Evolutionary conservation across 35 echinoderm and acorn worm genomes (phyloP).

Genomic region (Ptychodera flava): DNA sequence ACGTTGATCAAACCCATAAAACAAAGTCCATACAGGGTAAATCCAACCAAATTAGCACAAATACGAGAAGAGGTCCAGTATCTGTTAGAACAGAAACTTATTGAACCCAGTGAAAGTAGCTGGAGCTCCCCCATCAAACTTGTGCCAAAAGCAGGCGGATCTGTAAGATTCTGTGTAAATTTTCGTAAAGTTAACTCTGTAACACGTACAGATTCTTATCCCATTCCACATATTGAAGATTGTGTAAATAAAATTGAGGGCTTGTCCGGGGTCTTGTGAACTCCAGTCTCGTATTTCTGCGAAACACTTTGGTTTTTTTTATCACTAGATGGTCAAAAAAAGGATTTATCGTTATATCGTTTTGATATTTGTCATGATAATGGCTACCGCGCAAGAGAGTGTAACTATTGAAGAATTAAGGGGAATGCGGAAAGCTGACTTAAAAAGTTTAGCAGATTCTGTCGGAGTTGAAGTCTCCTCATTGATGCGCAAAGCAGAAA

Average conservation of each 20-base stretch:
- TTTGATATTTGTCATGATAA: too few species aligned
- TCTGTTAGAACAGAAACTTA: conserved; percentile 50
- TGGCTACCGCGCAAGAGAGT: too few species aligned
- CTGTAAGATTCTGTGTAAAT: conserved; percentile 41
- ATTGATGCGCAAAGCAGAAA: too few species aligned
- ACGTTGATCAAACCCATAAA: conserved; percentile 55
- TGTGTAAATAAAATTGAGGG: conserved; percentile 61
- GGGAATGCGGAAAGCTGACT: too few species aligned
- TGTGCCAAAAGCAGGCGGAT: conserved; percentile 44
- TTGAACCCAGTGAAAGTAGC: conserved; percentile 44
- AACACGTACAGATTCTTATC: conserved; percentile 54
- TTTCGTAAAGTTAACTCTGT: conserved; percentile 58
- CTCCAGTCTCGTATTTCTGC: too few species aligned
- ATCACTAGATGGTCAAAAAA: too few species aligned
- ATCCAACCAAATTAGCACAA: conserved; percentile 25
- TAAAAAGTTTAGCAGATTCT: too few species aligned
- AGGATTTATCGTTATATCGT: too few species aligned
- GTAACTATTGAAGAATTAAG: too few species aligned
- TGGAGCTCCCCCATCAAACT: conserved; percentile 41
- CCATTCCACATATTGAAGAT: conserved; percentile 48
- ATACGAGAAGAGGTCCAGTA: conserved; percentile 36
- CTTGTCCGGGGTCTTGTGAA: too few species aligned
- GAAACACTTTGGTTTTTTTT: too few species aligned
- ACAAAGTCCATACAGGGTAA: conserved; percentile 32
- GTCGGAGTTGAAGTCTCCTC: too few species aligned